Base-by-base conservation (phyloP, 2,113 vertebrate species). In the Dunckerocampus dactyliophorus region DNA sequence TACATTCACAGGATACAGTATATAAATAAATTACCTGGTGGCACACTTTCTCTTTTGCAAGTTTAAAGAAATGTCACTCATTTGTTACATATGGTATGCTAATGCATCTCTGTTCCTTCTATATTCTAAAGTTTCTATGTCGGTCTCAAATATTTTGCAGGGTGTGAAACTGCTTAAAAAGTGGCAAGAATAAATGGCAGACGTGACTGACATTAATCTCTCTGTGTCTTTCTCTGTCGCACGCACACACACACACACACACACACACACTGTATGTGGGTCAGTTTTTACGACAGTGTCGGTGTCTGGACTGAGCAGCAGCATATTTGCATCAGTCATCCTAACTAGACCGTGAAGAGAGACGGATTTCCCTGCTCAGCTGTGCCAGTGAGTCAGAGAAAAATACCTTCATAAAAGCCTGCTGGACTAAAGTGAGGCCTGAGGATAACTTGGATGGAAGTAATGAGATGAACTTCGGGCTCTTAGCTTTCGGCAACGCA, bases 321-420 rank as follows among this genome's bases (percentile, higher is more conserved):
- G 80, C 82, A 87, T 87, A 87, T 88, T 85, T 87, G 83, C 87
- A 88, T 87, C 83, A 84, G 83, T 87, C 83, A 85, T 87, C 83
- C 79, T 76, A 88, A 87, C 80, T 84, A 83, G 87, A 88, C 85
- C 83, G 83, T 87, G 85, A 85, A 85, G 80, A 83, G 82, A 83
- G 83, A 82, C 82, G 85, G 87, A 84, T 87, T 85, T 83, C 85
- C 85, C 80, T 69, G 80, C 80, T 85, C 86, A 84, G 81, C 84
- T 82, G 80, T 74, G 83, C 76, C 81, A 81, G 78, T 87, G 81
- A 85, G 82, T 88, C 86, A 86, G 76, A 77, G 82, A 85, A 85
- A 83, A 79, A 67, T 71, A 81, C 71, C 71, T 70, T 75, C 65
- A 71, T 80, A 75, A 84, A 84, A 77, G 65, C 77, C 63, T 63